Percentiles rank a stretch among this genome's conserved stretches.
These are phyloP conservation scores for Himalopsyche tibetana DNA, from an alignment of 2,888 invertebrate genomes.

Conservation along the genomic window DNA sequence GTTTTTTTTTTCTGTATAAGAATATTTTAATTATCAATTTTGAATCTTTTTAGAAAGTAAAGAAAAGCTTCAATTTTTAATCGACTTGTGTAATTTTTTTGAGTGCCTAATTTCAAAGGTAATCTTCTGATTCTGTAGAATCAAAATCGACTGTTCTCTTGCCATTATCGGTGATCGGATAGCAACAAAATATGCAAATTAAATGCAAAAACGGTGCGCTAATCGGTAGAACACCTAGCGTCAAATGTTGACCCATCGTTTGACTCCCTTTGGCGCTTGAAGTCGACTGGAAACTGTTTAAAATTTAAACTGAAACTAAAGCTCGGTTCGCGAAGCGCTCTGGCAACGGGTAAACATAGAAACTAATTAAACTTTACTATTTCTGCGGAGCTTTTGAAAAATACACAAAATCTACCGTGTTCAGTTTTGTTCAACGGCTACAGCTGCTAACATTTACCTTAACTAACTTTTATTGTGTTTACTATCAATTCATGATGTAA, in stretches of 20 bases:
- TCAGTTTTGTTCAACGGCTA: neutral
- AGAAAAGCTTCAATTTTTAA: too few species aligned
- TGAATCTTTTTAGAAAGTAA: too few species aligned
- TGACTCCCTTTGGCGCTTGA: neutral
- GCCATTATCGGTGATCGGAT: too few species aligned
- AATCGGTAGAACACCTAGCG: neutral
- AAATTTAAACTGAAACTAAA: constrained; percentile 24
- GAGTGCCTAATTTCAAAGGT: too few species aligned
- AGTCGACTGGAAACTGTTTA: constrained; percentile 39
- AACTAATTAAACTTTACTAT: constrained; percentile 65
- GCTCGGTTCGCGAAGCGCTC: constrained; percentile 12
- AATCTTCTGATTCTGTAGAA: too few species aligned
- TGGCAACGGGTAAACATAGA: constrained; percentile 55
- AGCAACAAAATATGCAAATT: neutral
- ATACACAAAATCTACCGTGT: constrained; percentile 14
- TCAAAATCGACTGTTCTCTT: too few species aligned
- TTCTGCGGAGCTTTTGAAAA: constrained; percentile 56
- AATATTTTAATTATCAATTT: too few species aligned
- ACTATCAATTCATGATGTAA: too few species aligned
- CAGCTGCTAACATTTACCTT: too few species aligned
- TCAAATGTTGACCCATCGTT: constrained; percentile 27
- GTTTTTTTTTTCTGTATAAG: too few species aligned
- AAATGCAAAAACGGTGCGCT: neutral
- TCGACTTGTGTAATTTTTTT: too few species aligned
- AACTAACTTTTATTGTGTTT: too few species aligned